Percentiles rank a stretch among this genome's conserved stretches.
These are phyloP conservation scores for Hydroisotoma schaefferi DNA, from an alignment of 2,888 invertebrate genomes.

Conservation along the genomic window DNA sequence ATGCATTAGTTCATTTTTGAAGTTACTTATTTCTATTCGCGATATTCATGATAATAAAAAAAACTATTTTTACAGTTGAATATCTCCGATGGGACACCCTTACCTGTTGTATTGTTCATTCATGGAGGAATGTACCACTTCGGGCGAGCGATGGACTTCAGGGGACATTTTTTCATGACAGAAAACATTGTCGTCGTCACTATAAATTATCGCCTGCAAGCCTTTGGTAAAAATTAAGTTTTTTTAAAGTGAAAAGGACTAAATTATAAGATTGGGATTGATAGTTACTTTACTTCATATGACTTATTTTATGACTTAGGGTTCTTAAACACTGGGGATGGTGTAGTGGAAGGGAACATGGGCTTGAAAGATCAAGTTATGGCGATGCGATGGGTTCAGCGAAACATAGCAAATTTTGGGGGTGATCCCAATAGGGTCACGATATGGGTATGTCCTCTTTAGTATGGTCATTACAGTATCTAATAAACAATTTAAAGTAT, in stretches of 20 bases:
- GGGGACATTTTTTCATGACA: conserved; percentile 32
- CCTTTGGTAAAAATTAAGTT: conserved; percentile 25
- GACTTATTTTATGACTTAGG: conserved; percentile 9
- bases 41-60: not conserved
- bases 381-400: conserved; percentile 22
- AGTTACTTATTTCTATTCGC: not conserved
- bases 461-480: too few relatives aligned
- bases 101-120: conserved; percentile 28
- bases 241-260: not conserved
- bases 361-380: conserved; percentile 26
- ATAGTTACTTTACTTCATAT: not conserved
- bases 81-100: conserved; percentile 18
- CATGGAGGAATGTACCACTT: conserved; percentile 33
- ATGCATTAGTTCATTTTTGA: too few relatives aligned
- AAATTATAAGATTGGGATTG: too few relatives aligned
- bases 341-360: conserved; percentile 31
- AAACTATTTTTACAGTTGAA: conserved; percentile 23
- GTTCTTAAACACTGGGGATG: conserved; percentile 36
- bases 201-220: conserved; percentile 27
- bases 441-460: too few relatives aligned
- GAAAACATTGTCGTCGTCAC: conserved; percentile 29
- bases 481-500: not conserved
- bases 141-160: conserved; percentile 26
- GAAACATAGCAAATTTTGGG: conserved; percentile 28
- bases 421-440: conserved; percentile 25